Percentiles rank a stretch among this genome's conserved stretches.
phyloP scores from a whole-genome alignment of 2,113 vertebrate genomes.

The Oncorhynchus keta region DNA sequence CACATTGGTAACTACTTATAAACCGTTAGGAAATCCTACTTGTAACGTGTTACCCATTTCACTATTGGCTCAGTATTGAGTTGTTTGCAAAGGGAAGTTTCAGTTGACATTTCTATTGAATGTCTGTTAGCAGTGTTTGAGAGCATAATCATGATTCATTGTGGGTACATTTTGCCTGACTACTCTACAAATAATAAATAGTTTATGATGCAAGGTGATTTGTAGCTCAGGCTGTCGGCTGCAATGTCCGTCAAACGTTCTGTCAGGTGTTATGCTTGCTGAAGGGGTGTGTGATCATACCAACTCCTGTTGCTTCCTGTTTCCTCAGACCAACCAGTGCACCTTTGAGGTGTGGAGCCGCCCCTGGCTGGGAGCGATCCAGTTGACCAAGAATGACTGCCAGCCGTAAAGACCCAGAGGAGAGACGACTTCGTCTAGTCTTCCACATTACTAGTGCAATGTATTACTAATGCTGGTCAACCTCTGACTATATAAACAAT shows the following conservation, averaged over 20 bases:
- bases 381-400: neutral
- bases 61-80: too few relatives aligned
- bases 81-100: neutral
- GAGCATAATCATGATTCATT: neutral
- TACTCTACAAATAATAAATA: neutral
- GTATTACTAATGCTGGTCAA: neutral
- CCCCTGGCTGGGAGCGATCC: conserved; percentile 4
- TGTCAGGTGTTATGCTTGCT: neutral
- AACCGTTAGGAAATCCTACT: neutral
- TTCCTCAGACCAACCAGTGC: conserved; percentile 56
- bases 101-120: neutral
- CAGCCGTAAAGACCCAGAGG: neutral
- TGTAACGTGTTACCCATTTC: too few relatives aligned
- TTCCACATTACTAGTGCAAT: neutral
- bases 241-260: neutral
- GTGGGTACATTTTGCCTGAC: neutral
- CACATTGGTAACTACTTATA: neutral
- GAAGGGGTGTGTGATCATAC: neutral
- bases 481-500: neutral
- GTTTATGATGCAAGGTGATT: too few relatives aligned
- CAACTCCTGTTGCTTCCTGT: neutral
- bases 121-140: neutral
- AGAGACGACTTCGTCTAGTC: neutral
- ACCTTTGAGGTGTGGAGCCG: conserved; percentile 59
- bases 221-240: neutral